These are phyloP conservation scores for Amazona guildingii DNA, from an alignment of 2,113 vertebrate species.

Conservation along the genomic window DNA sequence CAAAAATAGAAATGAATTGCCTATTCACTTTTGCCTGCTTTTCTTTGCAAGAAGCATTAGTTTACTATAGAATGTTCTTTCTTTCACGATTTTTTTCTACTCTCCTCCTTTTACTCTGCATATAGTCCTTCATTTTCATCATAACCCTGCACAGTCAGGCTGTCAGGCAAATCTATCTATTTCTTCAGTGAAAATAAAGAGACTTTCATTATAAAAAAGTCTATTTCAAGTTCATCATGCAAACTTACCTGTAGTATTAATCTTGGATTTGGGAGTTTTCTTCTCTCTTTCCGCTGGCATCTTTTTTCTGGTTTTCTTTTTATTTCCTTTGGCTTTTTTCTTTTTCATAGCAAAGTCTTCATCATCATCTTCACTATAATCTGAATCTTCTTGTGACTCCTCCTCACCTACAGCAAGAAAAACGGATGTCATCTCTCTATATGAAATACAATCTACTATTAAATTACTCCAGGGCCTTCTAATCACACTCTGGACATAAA, in stretches of 20 bases:
- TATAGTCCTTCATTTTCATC: not conserved
- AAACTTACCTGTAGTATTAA: constrained; percentile 39
- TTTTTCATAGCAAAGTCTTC: constrained; percentile 74
- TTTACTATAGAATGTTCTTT: not conserved
- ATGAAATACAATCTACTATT: not conserved
- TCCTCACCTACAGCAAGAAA: constrained; percentile 46
- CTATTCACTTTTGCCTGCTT: not conserved
- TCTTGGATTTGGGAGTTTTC: constrained; percentile 16
- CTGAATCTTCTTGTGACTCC: constrained; percentile 76
- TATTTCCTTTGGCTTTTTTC: constrained; percentile 50
- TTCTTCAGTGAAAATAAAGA: not conserved
- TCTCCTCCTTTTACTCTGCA: not conserved
- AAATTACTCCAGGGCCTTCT: not conserved
- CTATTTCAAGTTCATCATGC: not conserved
- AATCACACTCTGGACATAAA: not conserved
- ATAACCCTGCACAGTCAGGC: not conserved
- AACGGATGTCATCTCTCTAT: not conserved
- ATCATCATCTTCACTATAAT: constrained; percentile 76
- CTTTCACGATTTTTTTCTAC: not conserved
- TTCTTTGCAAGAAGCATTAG: not conserved
- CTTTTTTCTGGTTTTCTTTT: constrained; percentile 41
- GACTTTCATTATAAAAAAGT: not conserved
- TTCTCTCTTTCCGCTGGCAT: constrained; percentile 60
- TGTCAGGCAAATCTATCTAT: not conserved
- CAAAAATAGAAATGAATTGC: not conserved